phyloP scores from a whole-genome alignment of 2,113 vertebrate species.

The Cyanistes caeruleus region DNA sequence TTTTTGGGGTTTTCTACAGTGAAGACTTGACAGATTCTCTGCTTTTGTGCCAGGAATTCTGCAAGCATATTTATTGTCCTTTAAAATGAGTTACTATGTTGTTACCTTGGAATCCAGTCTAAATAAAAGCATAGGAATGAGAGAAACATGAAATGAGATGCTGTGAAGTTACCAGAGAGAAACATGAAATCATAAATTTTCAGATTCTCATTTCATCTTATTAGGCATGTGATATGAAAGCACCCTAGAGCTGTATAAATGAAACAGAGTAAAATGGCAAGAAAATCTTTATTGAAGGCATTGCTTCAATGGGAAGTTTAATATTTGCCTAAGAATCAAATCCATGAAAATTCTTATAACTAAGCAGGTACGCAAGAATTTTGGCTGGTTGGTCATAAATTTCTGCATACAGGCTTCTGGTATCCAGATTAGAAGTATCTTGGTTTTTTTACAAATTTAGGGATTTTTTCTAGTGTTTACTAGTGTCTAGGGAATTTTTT shows the following conservation, averaged over 20 bases:
- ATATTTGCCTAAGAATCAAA: not conserved
- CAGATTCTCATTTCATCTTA: not conserved
- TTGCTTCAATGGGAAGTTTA: not conserved
- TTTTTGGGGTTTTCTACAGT: not conserved
- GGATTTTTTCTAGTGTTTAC: not conserved
- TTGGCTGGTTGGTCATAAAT: not conserved
- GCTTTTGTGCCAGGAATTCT: constrained; percentile 16
- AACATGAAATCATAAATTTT: not conserved
- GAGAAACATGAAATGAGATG: not conserved
- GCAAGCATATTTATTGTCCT: not conserved
- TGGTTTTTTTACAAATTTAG: not conserved
- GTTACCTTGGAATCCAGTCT: not conserved
- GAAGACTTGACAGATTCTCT: constrained; percentile 4
- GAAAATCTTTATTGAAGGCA: not conserved
- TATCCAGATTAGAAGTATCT: not conserved
- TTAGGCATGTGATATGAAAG: not conserved
- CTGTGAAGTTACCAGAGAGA: not conserved
- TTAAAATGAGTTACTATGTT: not conserved
- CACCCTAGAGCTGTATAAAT: not conserved
- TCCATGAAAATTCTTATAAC: not conserved
- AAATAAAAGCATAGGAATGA: not conserved
- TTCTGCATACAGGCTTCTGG: not conserved
- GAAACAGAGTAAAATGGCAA: not conserved
- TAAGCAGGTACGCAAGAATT: not conserved
- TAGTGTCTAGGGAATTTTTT: not conserved